A percentile compares a stretch with the other conserved stretches of the same genome.
phyloP scores from a whole-genome alignment of 2,888 invertebrate species.

The Cantharis rustica region DNA sequence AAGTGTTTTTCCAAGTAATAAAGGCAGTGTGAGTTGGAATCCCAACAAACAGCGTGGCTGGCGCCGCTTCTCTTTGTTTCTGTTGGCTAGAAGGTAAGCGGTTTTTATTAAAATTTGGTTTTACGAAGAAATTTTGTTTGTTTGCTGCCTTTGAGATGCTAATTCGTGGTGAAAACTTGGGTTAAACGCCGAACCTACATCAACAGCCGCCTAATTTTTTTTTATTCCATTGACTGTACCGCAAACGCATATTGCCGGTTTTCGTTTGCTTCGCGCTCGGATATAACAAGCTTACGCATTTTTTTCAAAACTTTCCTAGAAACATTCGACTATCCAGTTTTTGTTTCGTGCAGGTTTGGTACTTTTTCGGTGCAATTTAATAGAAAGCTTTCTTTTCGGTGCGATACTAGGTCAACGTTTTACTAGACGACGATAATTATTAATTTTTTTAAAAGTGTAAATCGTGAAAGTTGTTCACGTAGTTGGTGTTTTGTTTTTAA shows the following conservation, averaged over 20 bases:
- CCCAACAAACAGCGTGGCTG: constrained; percentile 55
- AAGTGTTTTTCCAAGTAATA: constrained; percentile 49
- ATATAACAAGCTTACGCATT: not conserved
- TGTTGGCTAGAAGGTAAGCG: constrained; percentile 55
- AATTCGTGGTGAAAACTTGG: constrained; percentile 1
- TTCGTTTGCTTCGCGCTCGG: not conserved
- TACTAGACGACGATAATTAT: not conserved
- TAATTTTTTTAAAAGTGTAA: constrained; percentile 5
- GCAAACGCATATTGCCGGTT: constrained; percentile 1
- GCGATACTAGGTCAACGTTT: constrained; percentile 21
- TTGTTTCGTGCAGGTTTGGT: not conserved
- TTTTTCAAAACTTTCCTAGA: not conserved
- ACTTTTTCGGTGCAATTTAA: not conserved
- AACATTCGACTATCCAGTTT: not conserved
- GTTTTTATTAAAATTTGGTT: constrained; percentile 19
- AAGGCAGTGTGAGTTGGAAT: constrained; percentile 50
- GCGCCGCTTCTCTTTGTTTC: constrained; percentile 58
- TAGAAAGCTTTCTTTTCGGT: constrained; percentile 22
- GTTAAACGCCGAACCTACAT: constrained; percentile 6
- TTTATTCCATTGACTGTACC: constrained; percentile 1
- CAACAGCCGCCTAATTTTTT: constrained; percentile 19
- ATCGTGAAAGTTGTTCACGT: constrained; percentile 2
- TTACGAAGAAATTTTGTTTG: not conserved
- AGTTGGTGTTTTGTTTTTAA: not conserved
- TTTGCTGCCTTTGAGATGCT: not conserved